phyloP scores from a whole-genome alignment of 23 tunicate species.

The Ciona savignyi region DNA sequence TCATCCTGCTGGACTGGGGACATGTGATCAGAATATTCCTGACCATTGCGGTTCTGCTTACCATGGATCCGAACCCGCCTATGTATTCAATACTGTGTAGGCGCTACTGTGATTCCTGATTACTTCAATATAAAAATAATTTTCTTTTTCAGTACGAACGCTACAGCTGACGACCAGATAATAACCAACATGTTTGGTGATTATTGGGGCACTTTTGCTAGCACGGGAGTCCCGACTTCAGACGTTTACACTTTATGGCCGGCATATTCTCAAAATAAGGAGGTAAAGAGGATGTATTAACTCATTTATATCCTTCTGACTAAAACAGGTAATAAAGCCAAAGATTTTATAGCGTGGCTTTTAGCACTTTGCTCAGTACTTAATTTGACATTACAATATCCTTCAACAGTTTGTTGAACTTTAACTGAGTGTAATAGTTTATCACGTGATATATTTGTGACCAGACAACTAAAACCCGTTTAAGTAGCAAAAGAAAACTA shows the following conservation, averaged over 20 bases:
- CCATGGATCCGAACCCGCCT: conserved; percentile 26
- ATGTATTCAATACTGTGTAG: conserved; percentile 27
- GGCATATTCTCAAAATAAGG: neutral
- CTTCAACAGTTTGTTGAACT: too few species aligned
- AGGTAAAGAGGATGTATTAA: neutral
- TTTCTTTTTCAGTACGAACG: conserved; percentile 10
- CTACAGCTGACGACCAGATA: conserved; percentile 13
- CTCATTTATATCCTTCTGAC: too few species aligned
- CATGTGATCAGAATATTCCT: conserved; percentile 2
- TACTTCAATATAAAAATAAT: neutral
- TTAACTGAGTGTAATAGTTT: too few species aligned
- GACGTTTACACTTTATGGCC: conserved; percentile 17
- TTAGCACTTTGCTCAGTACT: too few species aligned
- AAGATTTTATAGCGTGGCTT: too few species aligned
- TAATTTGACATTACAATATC: too few species aligned
- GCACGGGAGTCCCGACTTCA: conserved; percentile 12
- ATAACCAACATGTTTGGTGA: conserved; percentile 6
- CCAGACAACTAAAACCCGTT: too few species aligned
- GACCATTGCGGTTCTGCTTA: conserved; percentile 24
- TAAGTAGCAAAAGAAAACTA: too few species aligned
- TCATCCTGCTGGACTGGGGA: conserved; percentile 10
- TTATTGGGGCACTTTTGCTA: conserved; percentile 40
- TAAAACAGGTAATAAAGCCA: too few species aligned
- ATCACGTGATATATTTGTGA: too few species aligned
- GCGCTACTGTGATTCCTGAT: too few species aligned